Base-by-base conservation (phyloP, 2,113 vertebrate species). In the Alouatta palliata region DNA sequence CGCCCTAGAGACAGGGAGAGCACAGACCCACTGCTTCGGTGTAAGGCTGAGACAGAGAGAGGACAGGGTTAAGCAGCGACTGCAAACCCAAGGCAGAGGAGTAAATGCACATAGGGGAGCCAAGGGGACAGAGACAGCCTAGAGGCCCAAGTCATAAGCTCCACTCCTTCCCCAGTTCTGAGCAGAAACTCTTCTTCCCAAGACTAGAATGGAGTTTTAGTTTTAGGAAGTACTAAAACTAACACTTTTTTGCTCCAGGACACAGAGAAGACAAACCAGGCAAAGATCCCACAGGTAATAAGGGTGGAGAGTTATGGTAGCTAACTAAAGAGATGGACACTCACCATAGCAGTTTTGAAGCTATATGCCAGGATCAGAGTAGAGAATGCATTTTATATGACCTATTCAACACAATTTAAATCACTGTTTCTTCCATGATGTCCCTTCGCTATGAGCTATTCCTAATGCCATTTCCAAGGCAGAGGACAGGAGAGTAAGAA, bases 141-240 rank as follows among this genome's bases (percentile, higher is more conserved):
- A 66, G 93, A 94, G 86, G 87, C 54, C 87, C 58, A 58, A 66
- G 89, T n/a, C 94, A 68, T 76, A 58, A 75, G 95, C 87, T 14
- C 71, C 58, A 43, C n/a, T 66, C 84, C 45, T 77, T 66, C 64
- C 73, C 91, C 40, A 37, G 68, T 80, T 96, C 61, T 84, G 91
- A 91, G 82, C 61, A 94, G 76, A 97, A 92, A 93, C 52, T 90
- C 64, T 85, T 91, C 97, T 93, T 61, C 71, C 70, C 56, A 76
- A 87, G 52, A 81, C 84, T 87, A 93, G 70, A 96, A 85, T 56
- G 80, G 52, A 79, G 54, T 84, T 97, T 93, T 77, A 58, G 91
- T 90, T 87, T 52, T 80, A 84, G 87, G 45, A 68, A 71, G 49
- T 92, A 5, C 40, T 43, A 43, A 43, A 43, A 43, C 40, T 43